Percentiles rank a stretch among this genome's conserved stretches.
Conservation (phyloP, 2,888 invertebrate genomes). For the Colostygia pectinataria region DNA sequence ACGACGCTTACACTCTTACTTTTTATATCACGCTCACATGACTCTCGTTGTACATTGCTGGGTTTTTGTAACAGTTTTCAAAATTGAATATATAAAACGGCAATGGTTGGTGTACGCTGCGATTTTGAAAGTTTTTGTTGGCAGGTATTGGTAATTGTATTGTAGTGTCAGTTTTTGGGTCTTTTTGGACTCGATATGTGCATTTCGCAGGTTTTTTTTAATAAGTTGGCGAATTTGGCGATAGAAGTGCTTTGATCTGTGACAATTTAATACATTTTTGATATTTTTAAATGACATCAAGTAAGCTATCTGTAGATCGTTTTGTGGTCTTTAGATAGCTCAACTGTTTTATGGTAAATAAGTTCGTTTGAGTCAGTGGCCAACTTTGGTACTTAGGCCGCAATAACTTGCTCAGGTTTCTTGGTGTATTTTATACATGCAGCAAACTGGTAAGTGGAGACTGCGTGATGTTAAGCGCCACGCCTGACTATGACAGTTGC, state of each 20-base stretch:
- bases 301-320: too few species aligned
- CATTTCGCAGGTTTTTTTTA: slow-evolving; percentile 48
- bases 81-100: neutral
- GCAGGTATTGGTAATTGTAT: slow-evolving; percentile 48
- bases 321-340: too few species aligned
- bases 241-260: slow-evolving; percentile 43
- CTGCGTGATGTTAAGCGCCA: too few species aligned
- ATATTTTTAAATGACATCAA: too few species aligned
- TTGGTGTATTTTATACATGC: too few species aligned
- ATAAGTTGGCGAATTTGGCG: slow-evolving; percentile 32
- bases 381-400: too few species aligned
- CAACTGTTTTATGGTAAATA: too few species aligned
- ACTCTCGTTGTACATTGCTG: slow-evolving; percentile 37
- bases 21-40: neutral
- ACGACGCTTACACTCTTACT: slow-evolving; percentile 28
- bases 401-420: too few species aligned
- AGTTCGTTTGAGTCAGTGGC: too few species aligned
- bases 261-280: slow-evolving; percentile 5
- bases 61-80: neutral
- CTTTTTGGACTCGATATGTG: slow-evolving; percentile 54
- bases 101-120: slow-evolving; percentile 38
- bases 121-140: slow-evolving; percentile 22
- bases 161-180: slow-evolving; percentile 56
- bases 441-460: too few species aligned
- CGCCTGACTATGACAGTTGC: too few species aligned